Percentiles rank a stretch among this genome's conserved stretches.
Evolutionary conservation across 2,797 vertebrate genomes (phyloP).

Genomic region (Sebastes matsubarae): DNA sequence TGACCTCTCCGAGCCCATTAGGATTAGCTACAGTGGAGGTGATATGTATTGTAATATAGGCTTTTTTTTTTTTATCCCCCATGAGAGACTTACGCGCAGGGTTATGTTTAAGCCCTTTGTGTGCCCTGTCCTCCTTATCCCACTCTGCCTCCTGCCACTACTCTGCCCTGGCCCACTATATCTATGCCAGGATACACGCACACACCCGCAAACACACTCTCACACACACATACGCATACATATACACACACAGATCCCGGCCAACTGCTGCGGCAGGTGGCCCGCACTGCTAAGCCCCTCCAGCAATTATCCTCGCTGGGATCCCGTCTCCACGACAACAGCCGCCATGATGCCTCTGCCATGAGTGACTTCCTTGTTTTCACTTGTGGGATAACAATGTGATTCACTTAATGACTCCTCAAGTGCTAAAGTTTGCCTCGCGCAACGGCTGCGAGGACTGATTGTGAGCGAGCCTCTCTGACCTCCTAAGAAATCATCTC

Average conservation of each 20-base stretch:
- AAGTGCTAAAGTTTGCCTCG: background rate
- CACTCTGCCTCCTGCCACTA: conserved; percentile 48
- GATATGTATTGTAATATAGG: conserved; percentile 54
- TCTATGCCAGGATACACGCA: conserved; percentile 47
- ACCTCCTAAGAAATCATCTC: conserved; percentile 1
- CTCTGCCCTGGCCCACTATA: conserved; percentile 37
- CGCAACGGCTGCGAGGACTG: background rate
- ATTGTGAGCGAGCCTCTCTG: background rate
- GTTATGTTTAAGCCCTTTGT: conserved; percentile 77
- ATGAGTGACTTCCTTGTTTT: conserved; percentile 65
- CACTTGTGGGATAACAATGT: conserved; percentile 34
- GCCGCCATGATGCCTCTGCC: conserved; percentile 65
- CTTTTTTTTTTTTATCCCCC: conserved; percentile 32
- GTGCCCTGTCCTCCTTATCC: conserved; percentile 67
- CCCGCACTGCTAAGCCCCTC: conserved; percentile 83
- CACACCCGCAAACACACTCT: background rate
- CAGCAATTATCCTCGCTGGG: conserved; percentile 84
- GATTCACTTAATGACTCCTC: conserved; percentile 38
- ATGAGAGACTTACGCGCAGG: conserved; percentile 49
- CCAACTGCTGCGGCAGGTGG: conserved; percentile 86
- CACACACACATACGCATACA: conserved; percentile 33
- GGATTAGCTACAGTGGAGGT: conserved; percentile 66
- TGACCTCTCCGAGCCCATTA: conserved; percentile 43
- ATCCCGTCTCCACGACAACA: conserved; percentile 81
- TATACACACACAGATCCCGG: conserved; percentile 66